Percentiles rank a stretch among this genome's conserved stretches.
phyloP scores from a whole-genome alignment of 2,888 invertebrate genomes.

The Megalurothrips usitatus region DNA sequence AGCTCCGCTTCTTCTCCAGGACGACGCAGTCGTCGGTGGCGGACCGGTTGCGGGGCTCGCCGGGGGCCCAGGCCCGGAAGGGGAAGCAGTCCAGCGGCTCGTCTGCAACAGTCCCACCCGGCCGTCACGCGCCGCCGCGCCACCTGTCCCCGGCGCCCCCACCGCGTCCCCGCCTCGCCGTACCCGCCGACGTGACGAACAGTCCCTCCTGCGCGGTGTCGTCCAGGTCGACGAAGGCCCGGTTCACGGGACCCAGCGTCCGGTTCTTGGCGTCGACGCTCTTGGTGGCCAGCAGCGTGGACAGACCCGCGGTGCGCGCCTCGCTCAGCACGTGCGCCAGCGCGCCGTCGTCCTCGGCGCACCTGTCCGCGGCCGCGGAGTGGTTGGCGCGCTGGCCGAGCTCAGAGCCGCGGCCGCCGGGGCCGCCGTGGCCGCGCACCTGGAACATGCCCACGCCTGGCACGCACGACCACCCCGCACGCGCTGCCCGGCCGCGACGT shows the following conservation, averaged over 20 bases:
- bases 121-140: too few species aligned
- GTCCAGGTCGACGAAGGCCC: constrained; percentile 31
- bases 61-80: constrained; percentile 32
- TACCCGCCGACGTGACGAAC: constrained; percentile 31
- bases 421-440: constrained; percentile 25
- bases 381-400: constrained; percentile 30
- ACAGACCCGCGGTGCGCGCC: constrained; percentile 29
- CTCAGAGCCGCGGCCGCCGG: too few species aligned
- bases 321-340: constrained; percentile 32
- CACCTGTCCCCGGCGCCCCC: too few species aligned
- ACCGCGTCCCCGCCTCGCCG: background rate
- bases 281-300: background rate
- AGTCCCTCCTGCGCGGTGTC: constrained; percentile 30
- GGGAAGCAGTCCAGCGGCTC: constrained; percentile 32
- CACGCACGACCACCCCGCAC: constrained; percentile 31
- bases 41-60: constrained; percentile 31
- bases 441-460: constrained; percentile 32
- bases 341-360: constrained; percentile 28
- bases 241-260: background rate
- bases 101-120: background rate
- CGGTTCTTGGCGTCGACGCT: background rate
- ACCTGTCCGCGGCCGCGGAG: constrained; percentile 27
- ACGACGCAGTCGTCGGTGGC: constrained; percentile 32
- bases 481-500: constrained; percentile 20
- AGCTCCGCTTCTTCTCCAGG: constrained; percentile 25